Base-by-base conservation (phyloP, 2,888 invertebrate species). In the Hypena proboscidalis region DNA sequence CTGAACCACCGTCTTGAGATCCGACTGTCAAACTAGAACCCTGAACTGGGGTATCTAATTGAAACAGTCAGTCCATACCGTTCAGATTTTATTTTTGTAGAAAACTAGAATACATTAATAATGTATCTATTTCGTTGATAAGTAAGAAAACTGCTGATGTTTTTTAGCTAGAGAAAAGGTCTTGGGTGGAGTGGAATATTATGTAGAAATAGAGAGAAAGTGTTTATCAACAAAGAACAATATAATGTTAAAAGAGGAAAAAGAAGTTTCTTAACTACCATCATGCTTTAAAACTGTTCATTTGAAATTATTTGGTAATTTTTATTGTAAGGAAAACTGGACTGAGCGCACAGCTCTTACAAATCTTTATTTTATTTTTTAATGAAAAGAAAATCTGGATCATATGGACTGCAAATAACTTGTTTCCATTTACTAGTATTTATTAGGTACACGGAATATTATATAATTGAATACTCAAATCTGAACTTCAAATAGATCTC, bases 1-100 rank as follows among this genome's bases (percentile, higher is more conserved):
- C 89, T 0, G 86, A 87, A 3, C 87, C 89, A 4, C 89, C 90
- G 17, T 91, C 91, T 80, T 91, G 90, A 91, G 90, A 88, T 55
- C 61, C 70, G 51, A 60, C 67, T 42, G 66, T 90, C 40, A 86
- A 89, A 70, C 51, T 73, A 34, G 89, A 90, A 72, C 83, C 79
- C 36, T 64, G 54, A 52, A 55, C 9, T 6, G 8, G 41, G 50
- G 47, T 34, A 17, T 36, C 23, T 39, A 26, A 34, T n/a, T n/a
- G n/a, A n/a, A 8, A 26, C 23, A 17, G n/a, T 6, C 6, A 15
- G 11, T 37, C 26, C 32, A 27, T 36, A 19, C 31, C n/a, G n/a
- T 21, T 10, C 7, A 27, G 26, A 33, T 20, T 26, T 13, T 29
- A 5, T 8, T 29, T 29, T 15, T 17, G n/a, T n/a, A n/a, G n/a